These are phyloP conservation scores for Macroramphosus scolopax DNA, from an alignment of 2,797 vertebrate genomes.

Conservation along the genomic window DNA sequence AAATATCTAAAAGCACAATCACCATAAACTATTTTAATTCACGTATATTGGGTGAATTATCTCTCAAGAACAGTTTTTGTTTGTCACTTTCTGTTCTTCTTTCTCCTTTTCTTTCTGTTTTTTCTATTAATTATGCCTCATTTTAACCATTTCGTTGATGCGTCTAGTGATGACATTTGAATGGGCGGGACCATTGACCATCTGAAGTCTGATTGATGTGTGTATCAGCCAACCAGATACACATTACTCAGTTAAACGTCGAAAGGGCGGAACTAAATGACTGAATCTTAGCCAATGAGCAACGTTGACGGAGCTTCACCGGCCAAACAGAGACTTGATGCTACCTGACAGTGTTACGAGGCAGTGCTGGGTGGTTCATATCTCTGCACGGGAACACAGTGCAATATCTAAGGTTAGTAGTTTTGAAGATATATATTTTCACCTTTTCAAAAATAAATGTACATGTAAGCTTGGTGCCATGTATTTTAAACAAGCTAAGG, in stretches of 20 bases:
- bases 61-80: no score
- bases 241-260: background rate
- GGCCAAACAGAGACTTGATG: constrained; percentile 61
- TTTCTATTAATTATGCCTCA: no score
- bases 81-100: no score
- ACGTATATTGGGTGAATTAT: no score
- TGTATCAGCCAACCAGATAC: constrained; percentile 28
- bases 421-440: background rate
- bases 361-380: constrained; percentile 28
- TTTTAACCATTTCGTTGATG: no score
- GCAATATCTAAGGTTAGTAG: constrained; percentile 60
- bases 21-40: no score
- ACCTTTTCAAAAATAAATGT: background rate
- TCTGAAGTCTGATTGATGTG: constrained; percentile 34
- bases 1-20: no score
- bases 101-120: no score
- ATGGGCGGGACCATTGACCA: no score
- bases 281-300: constrained; percentile 54
- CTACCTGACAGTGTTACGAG: constrained; percentile 27
- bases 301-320: background rate
- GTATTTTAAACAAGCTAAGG: background rate
- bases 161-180: no score
- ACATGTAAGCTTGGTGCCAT: rapidly evolving
- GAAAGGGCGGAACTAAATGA: constrained; percentile 43
- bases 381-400: constrained; percentile 13